Conservation (phyloP, 1,140 invertebrate genomes). For the Heliothis subflexa region DNA sequence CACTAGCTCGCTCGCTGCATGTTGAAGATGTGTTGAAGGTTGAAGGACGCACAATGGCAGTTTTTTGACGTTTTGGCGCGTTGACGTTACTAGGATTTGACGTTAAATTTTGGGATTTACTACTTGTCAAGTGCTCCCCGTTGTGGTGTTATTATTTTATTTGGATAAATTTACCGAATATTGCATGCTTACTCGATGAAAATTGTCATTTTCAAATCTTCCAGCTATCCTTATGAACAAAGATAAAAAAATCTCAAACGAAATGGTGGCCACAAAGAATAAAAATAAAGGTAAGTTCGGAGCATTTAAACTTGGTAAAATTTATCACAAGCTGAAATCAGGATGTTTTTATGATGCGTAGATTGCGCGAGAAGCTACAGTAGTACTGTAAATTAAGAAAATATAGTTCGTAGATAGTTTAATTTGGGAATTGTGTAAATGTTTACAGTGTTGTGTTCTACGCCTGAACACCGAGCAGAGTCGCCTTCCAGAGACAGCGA, state of each 20-base stretch:
- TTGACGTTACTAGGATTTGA: too few relatives aligned
- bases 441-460: constrained; percentile 82
- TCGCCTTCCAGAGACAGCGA: constrained; percentile 82
- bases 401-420: background rate
- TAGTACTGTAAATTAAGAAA: background rate
- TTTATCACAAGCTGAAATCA: background rate
- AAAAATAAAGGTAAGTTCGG: constrained; percentile 71
- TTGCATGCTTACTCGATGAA: constrained; percentile 5
- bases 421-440: background rate
- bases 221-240: constrained; percentile 53
- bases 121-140: constrained; percentile 3
- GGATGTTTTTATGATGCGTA: background rate
- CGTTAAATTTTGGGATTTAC: background rate
- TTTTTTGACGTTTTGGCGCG: too few relatives aligned
- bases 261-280: constrained; percentile 73
- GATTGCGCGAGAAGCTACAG: background rate
- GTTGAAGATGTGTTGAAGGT: too few relatives aligned
- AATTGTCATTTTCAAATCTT: background rate
- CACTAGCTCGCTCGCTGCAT: too few relatives aligned
- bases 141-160: constrained; percentile 11
- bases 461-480: constrained; percentile 72
- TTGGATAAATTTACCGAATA: background rate
- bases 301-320: background rate
- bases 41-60: too few relatives aligned
- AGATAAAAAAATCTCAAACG: constrained; percentile 47